A percentile compares a stretch with the other conserved stretches of the same genome.
These are phyloP conservation scores for Tetheella fluctuosa DNA, from an alignment of 2,888 invertebrate species.

Conservation along the genomic window DNA sequence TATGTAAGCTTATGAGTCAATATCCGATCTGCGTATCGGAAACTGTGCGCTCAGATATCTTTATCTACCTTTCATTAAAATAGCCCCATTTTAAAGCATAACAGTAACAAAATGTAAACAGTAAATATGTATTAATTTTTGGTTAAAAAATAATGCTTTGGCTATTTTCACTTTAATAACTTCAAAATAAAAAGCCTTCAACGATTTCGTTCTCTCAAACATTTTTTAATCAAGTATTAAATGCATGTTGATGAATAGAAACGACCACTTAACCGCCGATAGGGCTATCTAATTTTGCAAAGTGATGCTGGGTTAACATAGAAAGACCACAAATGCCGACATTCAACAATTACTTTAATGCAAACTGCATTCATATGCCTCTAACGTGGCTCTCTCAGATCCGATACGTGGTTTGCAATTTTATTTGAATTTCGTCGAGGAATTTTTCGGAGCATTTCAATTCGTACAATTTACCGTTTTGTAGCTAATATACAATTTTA, in stretches of 20 bases:
- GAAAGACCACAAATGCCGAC: conserved; percentile 51
- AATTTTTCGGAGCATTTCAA: conserved; percentile 54
- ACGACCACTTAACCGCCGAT: conserved; percentile 43
- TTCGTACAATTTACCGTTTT: conserved; percentile 49
- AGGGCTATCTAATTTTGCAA: conserved; percentile 64
- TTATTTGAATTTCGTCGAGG: conserved; percentile 58
- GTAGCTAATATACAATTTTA: conserved; percentile 64
- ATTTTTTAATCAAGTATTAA: conserved; percentile 41
- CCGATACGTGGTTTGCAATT: conserved; percentile 68
- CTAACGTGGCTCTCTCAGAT: conserved; percentile 44
- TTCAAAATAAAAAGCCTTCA: too few species aligned
- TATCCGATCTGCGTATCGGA: conserved; percentile 28
- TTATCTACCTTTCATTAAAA: too few species aligned
- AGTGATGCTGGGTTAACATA: conserved; percentile 61
- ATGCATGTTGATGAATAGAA: conserved; percentile 47
- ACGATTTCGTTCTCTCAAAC: too few species aligned
- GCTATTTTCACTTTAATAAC: too few species aligned
- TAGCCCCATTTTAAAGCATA: too few species aligned
- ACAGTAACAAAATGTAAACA: too few species aligned
- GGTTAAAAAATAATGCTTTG: too few species aligned
- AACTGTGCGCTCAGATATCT: too few species aligned
- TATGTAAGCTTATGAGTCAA: conserved; percentile 25
- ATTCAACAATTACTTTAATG: conserved; percentile 64
- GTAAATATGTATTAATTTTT: too few species aligned
- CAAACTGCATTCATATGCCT: conserved; percentile 62